Evolutionary conservation across 2,113 vertebrate species (phyloP).

Genomic region (Lagopus leucura): DNA sequence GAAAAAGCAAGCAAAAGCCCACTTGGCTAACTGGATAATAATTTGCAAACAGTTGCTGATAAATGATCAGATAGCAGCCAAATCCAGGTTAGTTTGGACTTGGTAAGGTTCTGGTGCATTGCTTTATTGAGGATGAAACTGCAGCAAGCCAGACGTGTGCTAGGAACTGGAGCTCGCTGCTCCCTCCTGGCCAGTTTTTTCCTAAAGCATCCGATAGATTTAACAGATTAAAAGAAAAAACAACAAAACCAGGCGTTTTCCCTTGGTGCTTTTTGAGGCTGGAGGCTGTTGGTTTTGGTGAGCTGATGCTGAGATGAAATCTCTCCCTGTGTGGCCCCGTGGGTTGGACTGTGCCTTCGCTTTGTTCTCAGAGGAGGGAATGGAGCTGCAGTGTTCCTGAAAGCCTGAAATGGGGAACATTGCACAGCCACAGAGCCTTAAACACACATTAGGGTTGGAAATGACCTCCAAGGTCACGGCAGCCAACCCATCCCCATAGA

Average conservation of each 20-base stretch:
- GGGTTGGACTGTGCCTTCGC: not conserved
- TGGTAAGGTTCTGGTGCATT: not conserved
- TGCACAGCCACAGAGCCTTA: too few species aligned
- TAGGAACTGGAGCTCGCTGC: not conserved
- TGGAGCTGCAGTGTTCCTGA: not conserved
- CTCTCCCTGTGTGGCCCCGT: rapidly evolving
- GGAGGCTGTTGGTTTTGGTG: not conserved
- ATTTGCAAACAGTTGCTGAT: not conserved
- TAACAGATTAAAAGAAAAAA: rapidly evolving
- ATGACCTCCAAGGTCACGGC: too few species aligned
- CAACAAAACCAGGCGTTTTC: not conserved
- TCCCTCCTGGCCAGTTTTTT: not conserved
- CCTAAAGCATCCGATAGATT: not conserved
- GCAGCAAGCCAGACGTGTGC: not conserved
- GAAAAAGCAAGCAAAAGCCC: not conserved
- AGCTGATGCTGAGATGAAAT: rapidly evolving
- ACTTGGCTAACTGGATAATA: not conserved
- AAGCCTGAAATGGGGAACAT: rapidly evolving
- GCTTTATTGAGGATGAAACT: not conserved
- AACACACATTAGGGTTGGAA: too few species aligned
- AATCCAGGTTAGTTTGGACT: not conserved
- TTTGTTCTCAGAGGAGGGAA: not conserved
- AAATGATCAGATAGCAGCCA: not conserved
- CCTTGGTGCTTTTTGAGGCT: not conserved
- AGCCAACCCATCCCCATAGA: too few species aligned